These are phyloP conservation scores for Caranx ignobilis DNA, from an alignment of 2,113 vertebrate species.

Conservation along the genomic window DNA sequence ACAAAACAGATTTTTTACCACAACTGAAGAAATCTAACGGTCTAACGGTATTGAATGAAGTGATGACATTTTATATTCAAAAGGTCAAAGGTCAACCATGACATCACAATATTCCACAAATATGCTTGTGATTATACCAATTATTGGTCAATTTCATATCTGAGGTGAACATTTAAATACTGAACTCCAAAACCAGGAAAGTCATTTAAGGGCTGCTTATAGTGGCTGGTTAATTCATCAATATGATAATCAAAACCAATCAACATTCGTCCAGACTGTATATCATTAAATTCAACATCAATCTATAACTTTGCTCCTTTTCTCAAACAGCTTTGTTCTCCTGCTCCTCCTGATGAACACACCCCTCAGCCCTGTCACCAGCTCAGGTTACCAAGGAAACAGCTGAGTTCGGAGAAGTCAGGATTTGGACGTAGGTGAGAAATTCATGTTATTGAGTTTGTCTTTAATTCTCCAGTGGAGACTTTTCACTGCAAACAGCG, in stretches of 20 bases:
- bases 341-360: conserved; percentile 43
- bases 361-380: conserved; percentile 53
- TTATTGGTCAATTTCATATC: not conserved
- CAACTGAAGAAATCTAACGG: too few species aligned
- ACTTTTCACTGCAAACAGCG: not conserved
- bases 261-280: not conserved
- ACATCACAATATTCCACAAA: too few species aligned
- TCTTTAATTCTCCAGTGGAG: conserved; percentile 13
- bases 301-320: not conserved
- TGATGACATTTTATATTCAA: too few species aligned
- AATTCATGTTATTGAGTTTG: conserved; percentile 31
- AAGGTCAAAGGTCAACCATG: too few species aligned
- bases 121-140: too few species aligned
- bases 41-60: too few species aligned
- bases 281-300: not conserved
- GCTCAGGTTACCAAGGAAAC: conserved; percentile 78
- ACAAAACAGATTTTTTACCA: too few species aligned
- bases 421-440: conserved; percentile 69
- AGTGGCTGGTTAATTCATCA: not conserved
- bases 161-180: not conserved
- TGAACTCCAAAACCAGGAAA: not conserved
- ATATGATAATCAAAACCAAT: not conserved
- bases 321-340: conserved; percentile 20
- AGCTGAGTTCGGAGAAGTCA: conserved; percentile 66
- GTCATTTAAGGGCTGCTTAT: not conserved